phyloP scores from a whole-genome alignment of 2,797 vertebrate genomes.

The Hippopotamyrus pictus region DNA sequence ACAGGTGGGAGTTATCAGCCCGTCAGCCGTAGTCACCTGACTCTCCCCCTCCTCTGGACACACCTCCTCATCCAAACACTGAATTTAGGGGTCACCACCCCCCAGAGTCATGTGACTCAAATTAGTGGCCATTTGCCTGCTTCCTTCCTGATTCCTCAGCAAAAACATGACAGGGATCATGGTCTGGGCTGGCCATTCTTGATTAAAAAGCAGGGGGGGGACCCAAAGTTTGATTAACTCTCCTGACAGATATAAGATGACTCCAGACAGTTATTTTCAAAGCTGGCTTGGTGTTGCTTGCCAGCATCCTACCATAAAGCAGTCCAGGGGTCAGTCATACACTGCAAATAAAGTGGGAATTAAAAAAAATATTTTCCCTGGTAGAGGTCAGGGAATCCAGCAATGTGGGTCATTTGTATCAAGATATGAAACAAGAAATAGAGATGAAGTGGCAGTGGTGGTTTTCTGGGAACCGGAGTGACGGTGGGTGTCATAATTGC shows the following conservation, averaged over 20 bases:
- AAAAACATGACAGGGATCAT: background rate
- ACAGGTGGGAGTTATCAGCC: background rate
- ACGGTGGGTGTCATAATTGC: background rate
- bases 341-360: background rate
- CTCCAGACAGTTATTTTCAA: constrained; percentile 8
- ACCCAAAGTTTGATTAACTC: background rate
- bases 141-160: background rate
- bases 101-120: background rate
- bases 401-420: background rate
- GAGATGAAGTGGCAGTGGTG: background rate
- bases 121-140: background rate
- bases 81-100: background rate
- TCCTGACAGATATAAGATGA: background rate
- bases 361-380: constrained; percentile 7
- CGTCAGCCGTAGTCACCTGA: background rate
- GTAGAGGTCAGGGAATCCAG: background rate
- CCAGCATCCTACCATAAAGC: background rate
- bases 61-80: background rate
- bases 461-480: background rate
- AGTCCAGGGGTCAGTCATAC: background rate
- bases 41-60: background rate
- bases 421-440: background rate
- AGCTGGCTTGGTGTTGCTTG: background rate
- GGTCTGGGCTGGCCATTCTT: background rate
- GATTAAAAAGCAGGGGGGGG: background rate